Base-by-base conservation (phyloP, 2,797 vertebrate genomes). In the Eptatretus atami region DNA sequence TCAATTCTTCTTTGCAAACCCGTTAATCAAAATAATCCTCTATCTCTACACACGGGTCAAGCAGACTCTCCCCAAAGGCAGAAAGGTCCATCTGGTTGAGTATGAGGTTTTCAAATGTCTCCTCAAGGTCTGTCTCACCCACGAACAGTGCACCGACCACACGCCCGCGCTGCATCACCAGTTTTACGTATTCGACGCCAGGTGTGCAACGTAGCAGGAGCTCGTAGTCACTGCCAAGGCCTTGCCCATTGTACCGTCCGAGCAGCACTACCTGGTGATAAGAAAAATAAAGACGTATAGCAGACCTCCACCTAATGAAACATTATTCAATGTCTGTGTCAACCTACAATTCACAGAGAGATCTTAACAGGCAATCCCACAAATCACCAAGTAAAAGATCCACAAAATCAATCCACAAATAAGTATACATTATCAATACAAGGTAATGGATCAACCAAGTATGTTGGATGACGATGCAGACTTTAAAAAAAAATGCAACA, bases 11-110 rank as follows among this genome's bases (percentile, higher is more conserved):
- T 72, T 88, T 68, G 65, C 76, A 76, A 77, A 82, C 82, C 88
- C 94, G 96, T 79, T 70, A 98, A 66, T 96, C 92, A 68, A 98
- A 98, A 71, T 96, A 98, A 74, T 98, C 92, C 71, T 98, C 87
- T 67, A 96, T 84, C 63, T 98, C 90, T 24, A 98, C 75, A 70
- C 82, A 69, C 52, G 87, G 86, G 73, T 95, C 80, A 54, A 98
- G 77, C 10, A 95, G 77, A 52, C 86, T 76, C 69, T 83, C 83
- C 65, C 82, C 79, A 6, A 92, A 95, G 2, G 70, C 70, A 1
- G 83, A 84, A 69, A 98, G 77, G 69, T 93, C 82, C 85, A 92
- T 95, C 60, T 81, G 83, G 72, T 96, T 98, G 68, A 94, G 79
- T 70, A 96, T 98, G 54, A 98, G 71, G 70, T 98, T 96, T 73